phyloP scores from a whole-genome alignment of 2,888 invertebrate genomes.

The Bugula neritina region DNA sequence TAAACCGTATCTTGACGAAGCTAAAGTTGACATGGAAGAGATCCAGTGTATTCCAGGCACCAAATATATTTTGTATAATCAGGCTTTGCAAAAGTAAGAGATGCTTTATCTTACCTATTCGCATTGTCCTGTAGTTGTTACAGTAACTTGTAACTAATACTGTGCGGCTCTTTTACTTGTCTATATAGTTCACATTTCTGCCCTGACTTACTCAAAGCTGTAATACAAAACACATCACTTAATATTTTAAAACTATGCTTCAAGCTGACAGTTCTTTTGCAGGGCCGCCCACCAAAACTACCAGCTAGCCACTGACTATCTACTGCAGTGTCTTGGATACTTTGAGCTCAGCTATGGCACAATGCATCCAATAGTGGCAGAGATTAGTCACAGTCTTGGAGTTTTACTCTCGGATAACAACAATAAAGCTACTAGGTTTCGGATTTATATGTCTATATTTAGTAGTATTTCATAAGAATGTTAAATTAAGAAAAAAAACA shows the following conservation, averaged over 20 bases:
- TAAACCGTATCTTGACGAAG: constrained; percentile 39
- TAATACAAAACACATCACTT: too few relatives aligned
- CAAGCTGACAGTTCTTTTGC: too few relatives aligned
- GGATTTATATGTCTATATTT: too few relatives aligned
- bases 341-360: constrained; percentile 43
- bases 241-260: too few relatives aligned
- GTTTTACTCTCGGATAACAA: constrained; percentile 30
- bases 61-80: constrained; percentile 36
- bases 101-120: neutral
- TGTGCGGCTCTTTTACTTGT: too few relatives aligned
- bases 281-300: constrained; percentile 39
- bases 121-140: too few relatives aligned
- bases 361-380: constrained; percentile 42
- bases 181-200: too few relatives aligned
- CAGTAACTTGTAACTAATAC: too few relatives aligned
- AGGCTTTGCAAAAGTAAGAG: neutral
- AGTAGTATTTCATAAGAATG: too few relatives aligned
- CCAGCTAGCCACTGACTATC: constrained; percentile 37
- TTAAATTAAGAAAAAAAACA: too few relatives aligned
- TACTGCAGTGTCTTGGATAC: constrained; percentile 36
- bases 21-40: constrained; percentile 37
- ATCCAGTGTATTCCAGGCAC: constrained; percentile 33
- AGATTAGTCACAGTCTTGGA: constrained; percentile 39
- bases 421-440: neutral
- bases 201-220: too few relatives aligned